A percentile compares a stretch with the other conserved stretches of the same genome.
These are phyloP conservation scores for Hydrotaea cyrtoneurina DNA, from an alignment of 2,888 invertebrate genomes.

Conservation along the genomic window DNA sequence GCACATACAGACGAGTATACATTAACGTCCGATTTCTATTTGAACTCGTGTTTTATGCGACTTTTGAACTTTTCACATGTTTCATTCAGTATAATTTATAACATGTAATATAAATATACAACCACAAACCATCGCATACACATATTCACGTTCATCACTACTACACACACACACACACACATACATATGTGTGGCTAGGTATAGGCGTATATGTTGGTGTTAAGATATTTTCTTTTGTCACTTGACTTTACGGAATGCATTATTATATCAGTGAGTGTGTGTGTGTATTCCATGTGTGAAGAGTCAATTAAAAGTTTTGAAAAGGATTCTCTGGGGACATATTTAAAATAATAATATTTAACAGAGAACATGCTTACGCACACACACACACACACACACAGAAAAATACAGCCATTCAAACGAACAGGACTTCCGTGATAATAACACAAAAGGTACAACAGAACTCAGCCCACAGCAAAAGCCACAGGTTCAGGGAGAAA, in stretches of 20 bases:
- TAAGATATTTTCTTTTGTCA: not conserved
- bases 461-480: not conserved
- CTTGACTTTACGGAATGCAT: slow-evolving; percentile 13
- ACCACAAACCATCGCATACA: not conserved
- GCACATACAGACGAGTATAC: too few species aligned
- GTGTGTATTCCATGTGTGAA: not conserved
- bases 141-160: not conserved
- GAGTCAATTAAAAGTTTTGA: slow-evolving; percentile 42
- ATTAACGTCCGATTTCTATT: not conserved
- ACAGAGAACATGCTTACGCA: not conserved
- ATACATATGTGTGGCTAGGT: not conserved
- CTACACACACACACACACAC: not conserved
- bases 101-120: not conserved
- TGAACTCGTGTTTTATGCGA: not conserved
- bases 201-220: too few species aligned
- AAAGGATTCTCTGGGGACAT: slow-evolving; percentile 30
- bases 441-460: slow-evolving; percentile 9
- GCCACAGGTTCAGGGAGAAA: slow-evolving; percentile 1
- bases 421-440: slow-evolving; percentile 27
- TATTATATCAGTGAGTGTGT: not conserved
- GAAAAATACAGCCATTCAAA: not conserved
- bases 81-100: not conserved
- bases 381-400: not conserved
- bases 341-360: slow-evolving; percentile 41
- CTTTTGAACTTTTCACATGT: slow-evolving; percentile 1